These are phyloP conservation scores for Amblyopsis hoosieri DNA, from an alignment of 2,797 vertebrate genomes.

Conservation along the genomic window DNA sequence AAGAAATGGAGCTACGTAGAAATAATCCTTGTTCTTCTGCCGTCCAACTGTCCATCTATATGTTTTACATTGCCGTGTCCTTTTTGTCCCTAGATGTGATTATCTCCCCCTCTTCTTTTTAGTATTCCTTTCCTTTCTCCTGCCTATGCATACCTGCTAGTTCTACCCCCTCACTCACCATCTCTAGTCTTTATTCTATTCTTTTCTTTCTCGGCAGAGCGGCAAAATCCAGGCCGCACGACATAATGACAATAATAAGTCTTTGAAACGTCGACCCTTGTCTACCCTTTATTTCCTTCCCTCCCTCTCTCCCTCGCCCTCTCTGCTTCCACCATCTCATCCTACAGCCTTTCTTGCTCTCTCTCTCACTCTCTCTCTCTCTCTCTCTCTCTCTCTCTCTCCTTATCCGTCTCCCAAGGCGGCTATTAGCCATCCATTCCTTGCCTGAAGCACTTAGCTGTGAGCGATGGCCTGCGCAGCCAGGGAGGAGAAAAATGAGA, in stretches of 20 bases:
- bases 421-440: slow-evolving; percentile 76
- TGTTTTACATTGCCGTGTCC: not conserved
- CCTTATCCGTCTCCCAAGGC: slow-evolving; percentile 69
- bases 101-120: slow-evolving; percentile 52
- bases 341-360: slow-evolving; percentile 10
- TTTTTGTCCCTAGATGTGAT: not conserved
- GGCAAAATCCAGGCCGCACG: slow-evolving; percentile 62
- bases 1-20: not conserved
- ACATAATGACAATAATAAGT: slow-evolving; percentile 82
- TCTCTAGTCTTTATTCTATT: slow-evolving; percentile 37
- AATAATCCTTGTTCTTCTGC: not conserved
- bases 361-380: slow-evolving; percentile 12
- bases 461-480: slow-evolving; percentile 48
- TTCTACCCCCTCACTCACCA: slow-evolving; percentile 21
- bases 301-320: slow-evolving; percentile 9
- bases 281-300: slow-evolving; percentile 45
- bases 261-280: slow-evolving; percentile 67
- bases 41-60: not conserved
- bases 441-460: slow-evolving; percentile 74
- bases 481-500: slow-evolving; percentile 27
- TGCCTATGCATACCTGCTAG: slow-evolving; percentile 14
- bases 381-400: slow-evolving; percentile 47
- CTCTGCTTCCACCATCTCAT: not conserved
- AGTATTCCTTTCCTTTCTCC: slow-evolving; percentile 50
- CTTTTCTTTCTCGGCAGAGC: slow-evolving; percentile 46